A percentile compares a stretch with the other conserved stretches of the same genome.
phyloP scores from a whole-genome alignment of 1,140 invertebrate species.

The Chrysoperla carnea region DNA sequence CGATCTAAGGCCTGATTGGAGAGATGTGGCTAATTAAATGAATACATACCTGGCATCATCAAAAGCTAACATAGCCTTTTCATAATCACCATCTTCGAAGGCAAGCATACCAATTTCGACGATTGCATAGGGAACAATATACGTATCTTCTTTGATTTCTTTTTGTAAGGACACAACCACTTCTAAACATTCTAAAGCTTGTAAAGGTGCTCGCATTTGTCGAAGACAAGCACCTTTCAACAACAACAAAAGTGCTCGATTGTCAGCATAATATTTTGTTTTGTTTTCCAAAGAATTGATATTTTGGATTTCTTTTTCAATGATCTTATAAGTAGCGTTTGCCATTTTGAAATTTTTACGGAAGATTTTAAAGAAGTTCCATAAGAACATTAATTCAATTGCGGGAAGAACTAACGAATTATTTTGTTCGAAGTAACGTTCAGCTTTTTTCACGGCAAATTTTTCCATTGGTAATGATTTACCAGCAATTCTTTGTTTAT shows the following conservation, averaged over 20 bases:
- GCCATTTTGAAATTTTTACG: constrained; percentile 48
- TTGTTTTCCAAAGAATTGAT: constrained; percentile 17
- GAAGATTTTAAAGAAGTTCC: constrained; percentile 83
- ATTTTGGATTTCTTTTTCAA: constrained; percentile 41
- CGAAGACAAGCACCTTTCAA: constrained; percentile 73
- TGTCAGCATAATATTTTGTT: constrained; percentile 51
- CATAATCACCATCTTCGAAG: constrained; percentile 41
- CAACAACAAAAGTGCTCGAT: constrained; percentile 56
- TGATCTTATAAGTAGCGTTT: constrained; percentile 48
- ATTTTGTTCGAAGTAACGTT: constrained; percentile 58
- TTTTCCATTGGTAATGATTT: constrained; percentile 96
- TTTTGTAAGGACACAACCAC: constrained; percentile 53
- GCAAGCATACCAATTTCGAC: constrained; percentile 73
- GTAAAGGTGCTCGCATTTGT: constrained; percentile 46
- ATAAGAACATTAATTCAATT: constrained; percentile 79
- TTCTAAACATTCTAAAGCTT: constrained; percentile 60
- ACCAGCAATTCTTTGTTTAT: constrained; percentile 82
- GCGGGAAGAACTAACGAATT: constrained; percentile 60
- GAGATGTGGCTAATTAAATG: no score
- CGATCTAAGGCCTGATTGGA: no score
- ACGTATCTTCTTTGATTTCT: constrained; percentile 65
- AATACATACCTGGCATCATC: constrained; percentile 67
- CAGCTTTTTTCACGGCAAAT: constrained; percentile 73
- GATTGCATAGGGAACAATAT: constrained; percentile 70
- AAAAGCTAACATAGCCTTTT: constrained; percentile 51